Percentiles rank a stretch among this genome's conserved stretches.
These are phyloP conservation scores for Pollachius pollachius DNA, from an alignment of 2,113 vertebrate species.

Conservation along the genomic window DNA sequence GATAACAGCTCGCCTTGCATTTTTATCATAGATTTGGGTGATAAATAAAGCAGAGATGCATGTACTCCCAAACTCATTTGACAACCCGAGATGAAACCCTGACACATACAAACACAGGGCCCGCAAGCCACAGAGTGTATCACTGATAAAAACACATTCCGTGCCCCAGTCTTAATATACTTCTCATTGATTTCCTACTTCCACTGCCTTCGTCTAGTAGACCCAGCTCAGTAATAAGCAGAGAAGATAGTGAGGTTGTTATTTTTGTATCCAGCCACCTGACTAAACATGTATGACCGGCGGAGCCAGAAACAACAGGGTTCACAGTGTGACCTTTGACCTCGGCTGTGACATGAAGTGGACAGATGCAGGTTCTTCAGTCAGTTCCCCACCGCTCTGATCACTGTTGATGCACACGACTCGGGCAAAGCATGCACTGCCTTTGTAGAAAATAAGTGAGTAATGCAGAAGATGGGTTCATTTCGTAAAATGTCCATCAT, in stretches of 20 bases:
- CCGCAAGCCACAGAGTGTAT: conserved; percentile 36
- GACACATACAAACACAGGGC: conserved; percentile 24
- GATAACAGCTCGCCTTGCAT: conserved; percentile 44
- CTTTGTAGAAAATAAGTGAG: too few relatives aligned
- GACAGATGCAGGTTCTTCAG: conserved; percentile 56
- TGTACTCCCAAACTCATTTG: conserved; percentile 32
- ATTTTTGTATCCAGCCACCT: conserved; percentile 63
- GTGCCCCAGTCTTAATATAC: conserved; percentile 12
- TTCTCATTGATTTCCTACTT: conserved; percentile 27
- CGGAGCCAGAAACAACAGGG: conserved; percentile 44
- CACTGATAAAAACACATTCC: conserved; percentile 47
- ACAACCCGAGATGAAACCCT: conserved; percentile 19
- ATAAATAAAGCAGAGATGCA: conserved; percentile 46
- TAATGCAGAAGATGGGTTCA: too few relatives aligned
- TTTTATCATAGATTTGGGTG: conserved; percentile 49
- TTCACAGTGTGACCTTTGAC: conserved; percentile 53
- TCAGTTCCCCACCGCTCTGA: too few relatives aligned
- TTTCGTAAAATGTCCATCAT: too few relatives aligned
- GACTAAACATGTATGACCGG: conserved; percentile 60
- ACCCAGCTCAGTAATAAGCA: conserved; percentile 39
- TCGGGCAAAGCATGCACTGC: too few relatives aligned
- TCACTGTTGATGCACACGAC: too few relatives aligned
- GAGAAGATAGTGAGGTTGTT: conserved; percentile 53
- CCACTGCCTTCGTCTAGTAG: conserved; percentile 48
- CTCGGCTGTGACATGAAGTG: conserved; percentile 40